Base-by-base conservation (phyloP, 2,888 invertebrate species). In the Apodemia zela region DNA sequence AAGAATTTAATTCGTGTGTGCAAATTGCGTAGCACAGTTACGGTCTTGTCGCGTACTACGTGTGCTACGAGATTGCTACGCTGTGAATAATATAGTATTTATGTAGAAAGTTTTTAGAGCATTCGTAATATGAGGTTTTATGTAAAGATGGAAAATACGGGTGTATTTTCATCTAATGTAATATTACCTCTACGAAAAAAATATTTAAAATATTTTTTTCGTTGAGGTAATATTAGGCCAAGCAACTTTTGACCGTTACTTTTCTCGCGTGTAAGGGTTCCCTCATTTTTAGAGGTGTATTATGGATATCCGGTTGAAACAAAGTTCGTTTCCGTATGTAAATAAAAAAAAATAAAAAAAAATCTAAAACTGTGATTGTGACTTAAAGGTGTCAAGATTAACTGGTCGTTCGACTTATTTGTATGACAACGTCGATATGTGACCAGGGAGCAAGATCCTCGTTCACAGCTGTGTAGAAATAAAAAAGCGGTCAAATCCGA, bases 11-110 rank as follows among this genome's bases (percentile, higher is more conserved):
- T 57, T 57, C 29, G 15, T 47, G 47, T 47, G 45, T 47, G 47
- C 47, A 47, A 47, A 47, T 57, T 57, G 57, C 57, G 57, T 57
- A 57, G 57, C 57, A 57, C 29, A 57, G 57, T 57, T 57, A 57
- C 57, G 29, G 57, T 29, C 17, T 29, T 29, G 29, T 21, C 21
- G 49, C 18, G 51, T n/a, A 25, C 57, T 57, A 57, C 57, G 57
- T 57, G 57, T 57, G 57, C 57, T 57, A 57, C 57, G 57, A 57
- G 57, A 57, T 57, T 57, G 29, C 25, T 57, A 29, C 25, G 57
- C 4, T 4, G 57, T 29, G n/a, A 57, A 29, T 57, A 42, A 42
- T 42, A 15, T 54, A 54, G 29, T 57, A 25, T 13, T 54, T 54
- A 57, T 29, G 25, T 57, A 29, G 21, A 35, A 57, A 51, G 21